These are phyloP conservation scores for Stenodera caucasica DNA, from an alignment of 2,888 invertebrate genomes.

Conservation along the genomic window DNA sequence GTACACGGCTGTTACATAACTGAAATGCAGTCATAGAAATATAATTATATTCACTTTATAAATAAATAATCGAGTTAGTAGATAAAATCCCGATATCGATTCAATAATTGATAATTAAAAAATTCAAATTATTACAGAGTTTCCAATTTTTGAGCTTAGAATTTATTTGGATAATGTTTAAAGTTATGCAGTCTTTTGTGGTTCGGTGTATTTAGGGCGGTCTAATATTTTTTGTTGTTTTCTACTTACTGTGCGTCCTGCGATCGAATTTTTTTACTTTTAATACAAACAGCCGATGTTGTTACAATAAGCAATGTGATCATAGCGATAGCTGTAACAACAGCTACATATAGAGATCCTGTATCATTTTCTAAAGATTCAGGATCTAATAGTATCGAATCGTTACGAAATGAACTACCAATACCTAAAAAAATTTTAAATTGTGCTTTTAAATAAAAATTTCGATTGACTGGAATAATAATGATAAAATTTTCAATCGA, in stretches of 20 bases:
- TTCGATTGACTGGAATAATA: too few relatives aligned
- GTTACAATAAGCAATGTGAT: slow-evolving; percentile 68
- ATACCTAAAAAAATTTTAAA: slow-evolving; percentile 43
- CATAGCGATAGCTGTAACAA: slow-evolving; percentile 78
- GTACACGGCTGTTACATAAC: slow-evolving; percentile 76
- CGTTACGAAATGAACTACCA: slow-evolving; percentile 65
- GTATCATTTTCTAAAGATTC: slow-evolving; percentile 67
- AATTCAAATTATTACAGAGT: too few relatives aligned
- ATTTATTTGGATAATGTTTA: neutral
- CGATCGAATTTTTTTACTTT: slow-evolving; percentile 68
- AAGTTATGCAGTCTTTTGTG: neutral
- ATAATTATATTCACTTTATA: too few relatives aligned
- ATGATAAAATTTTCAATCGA: too few relatives aligned
- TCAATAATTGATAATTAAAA: too few relatives aligned
- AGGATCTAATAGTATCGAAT: slow-evolving; percentile 71
- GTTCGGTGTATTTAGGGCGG: neutral
- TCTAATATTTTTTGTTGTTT: too few relatives aligned
- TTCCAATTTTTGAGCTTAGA: too few relatives aligned
- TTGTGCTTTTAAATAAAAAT: too few relatives aligned
- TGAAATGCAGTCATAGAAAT: too few relatives aligned
- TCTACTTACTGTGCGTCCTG: slow-evolving; percentile 69
- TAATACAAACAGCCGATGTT: slow-evolving; percentile 67
- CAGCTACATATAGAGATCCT: slow-evolving; percentile 76
- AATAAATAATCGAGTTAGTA: too few relatives aligned
- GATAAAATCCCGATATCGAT: too few relatives aligned